Evolutionary conservation across 1,140 invertebrate genomes (phyloP).

Genomic region (Dreissena rostriformis): DNA sequence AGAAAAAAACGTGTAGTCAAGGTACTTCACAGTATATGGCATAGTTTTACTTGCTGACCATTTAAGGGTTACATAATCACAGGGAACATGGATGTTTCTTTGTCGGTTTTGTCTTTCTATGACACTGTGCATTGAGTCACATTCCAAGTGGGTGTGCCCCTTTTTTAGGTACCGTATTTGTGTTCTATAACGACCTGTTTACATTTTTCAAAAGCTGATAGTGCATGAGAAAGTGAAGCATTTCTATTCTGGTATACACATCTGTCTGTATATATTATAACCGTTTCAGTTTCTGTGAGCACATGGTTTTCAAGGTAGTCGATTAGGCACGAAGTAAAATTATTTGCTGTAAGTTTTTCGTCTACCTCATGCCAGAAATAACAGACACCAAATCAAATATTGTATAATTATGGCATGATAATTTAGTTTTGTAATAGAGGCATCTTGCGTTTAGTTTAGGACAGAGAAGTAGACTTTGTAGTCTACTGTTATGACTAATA

Average conservation of each 20-base stretch:
- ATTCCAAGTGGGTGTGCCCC: constrained; percentile 81
- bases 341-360: constrained; percentile 77
- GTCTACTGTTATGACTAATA: constrained; percentile 17
- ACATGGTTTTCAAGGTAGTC: constrained; percentile 68
- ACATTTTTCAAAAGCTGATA: constrained; percentile 67
- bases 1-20: constrained; percentile 27
- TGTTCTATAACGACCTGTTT: constrained; percentile 74
- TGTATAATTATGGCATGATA: constrained; percentile 81
- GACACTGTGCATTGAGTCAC: constrained; percentile 75
- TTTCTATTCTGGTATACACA: constrained; percentile 79
- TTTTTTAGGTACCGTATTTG: constrained; percentile 79
- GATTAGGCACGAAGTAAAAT: constrained; percentile 79
- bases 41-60: constrained; percentile 11
- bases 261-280: constrained; percentile 73
- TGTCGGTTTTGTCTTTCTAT: constrained; percentile 47
- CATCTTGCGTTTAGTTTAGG: constrained; percentile 74
- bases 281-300: constrained; percentile 24
- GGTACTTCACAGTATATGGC: constrained; percentile 40
- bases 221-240: constrained; percentile 72
- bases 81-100: constrained; percentile 26
- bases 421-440: constrained; percentile 81
- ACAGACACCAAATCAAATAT: constrained; percentile 78
- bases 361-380: constrained; percentile 81
- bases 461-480: constrained; percentile 11
- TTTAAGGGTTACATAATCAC: constrained; percentile 40